These are phyloP conservation scores for Nettapus auritus DNA, from an alignment of 2,113 vertebrate genomes.

Conservation along the genomic window DNA sequence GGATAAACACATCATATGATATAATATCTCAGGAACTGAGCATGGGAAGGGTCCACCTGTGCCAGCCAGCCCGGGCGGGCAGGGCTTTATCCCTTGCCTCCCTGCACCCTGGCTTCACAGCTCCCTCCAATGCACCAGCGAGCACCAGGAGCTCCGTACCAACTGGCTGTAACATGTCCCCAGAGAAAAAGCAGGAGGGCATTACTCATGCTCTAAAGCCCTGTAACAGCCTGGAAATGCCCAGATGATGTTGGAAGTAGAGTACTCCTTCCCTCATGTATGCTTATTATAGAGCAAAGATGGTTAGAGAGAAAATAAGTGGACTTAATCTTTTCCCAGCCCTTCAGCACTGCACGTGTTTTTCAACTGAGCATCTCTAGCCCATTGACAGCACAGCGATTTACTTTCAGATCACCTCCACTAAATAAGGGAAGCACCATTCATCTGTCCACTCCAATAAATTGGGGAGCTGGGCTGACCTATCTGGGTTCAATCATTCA, in stretches of 20 bases:
- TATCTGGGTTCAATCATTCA: neutral
- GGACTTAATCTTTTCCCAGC: constrained; percentile 21
- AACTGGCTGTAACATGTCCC: fast-evolving
- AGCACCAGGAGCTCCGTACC: neutral
- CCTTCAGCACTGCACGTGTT: neutral
- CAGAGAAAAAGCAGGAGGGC: neutral
- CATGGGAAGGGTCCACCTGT: constrained; percentile 58
- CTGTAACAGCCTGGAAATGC: neutral
- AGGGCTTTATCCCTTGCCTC: neutral
- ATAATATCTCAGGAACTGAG: constrained; percentile 35
- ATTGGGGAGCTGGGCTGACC: neutral
- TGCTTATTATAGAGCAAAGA: neutral
- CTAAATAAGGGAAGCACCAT: neutral
- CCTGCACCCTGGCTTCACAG: neutral
- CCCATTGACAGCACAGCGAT: fast-evolving
- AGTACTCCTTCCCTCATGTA: too few relatives aligned
- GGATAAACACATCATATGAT: constrained; percentile 54
- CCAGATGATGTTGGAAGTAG: neutral
- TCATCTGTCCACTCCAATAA: neutral
- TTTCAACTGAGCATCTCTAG: neutral
- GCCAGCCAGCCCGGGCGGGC: neutral
- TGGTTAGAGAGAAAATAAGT: neutral
- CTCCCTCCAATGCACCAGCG: neutral
- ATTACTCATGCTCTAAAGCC: neutral
- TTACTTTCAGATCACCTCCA: neutral